Evolutionary conservation across 2,113 vertebrate genomes (phyloP).

Genomic region (Sorex araneus): DNA sequence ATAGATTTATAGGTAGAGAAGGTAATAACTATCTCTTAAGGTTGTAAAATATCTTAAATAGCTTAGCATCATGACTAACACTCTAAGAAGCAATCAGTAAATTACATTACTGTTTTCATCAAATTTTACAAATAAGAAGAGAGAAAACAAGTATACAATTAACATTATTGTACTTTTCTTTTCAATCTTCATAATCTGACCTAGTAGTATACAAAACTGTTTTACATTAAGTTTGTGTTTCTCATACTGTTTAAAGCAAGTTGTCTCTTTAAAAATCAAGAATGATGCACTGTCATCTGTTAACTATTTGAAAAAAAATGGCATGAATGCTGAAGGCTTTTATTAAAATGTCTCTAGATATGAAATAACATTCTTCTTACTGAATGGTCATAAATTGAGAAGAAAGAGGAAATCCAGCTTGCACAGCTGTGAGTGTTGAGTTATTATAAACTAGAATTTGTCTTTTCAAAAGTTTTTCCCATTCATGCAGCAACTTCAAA

Average conservation of each 20-base stretch:
- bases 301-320: slow-evolving; percentile 75
- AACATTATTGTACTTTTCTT: neutral
- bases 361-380: slow-evolving; percentile 74
- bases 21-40: slow-evolving; percentile 19
- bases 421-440: slow-evolving; percentile 55
- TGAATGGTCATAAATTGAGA: slow-evolving; percentile 76
- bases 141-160: neutral
- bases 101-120: slow-evolving; percentile 32
- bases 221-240: slow-evolving; percentile 73
- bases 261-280: slow-evolving; percentile 74
- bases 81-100: slow-evolving; percentile 38
- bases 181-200: slow-evolving; percentile 52
- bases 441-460: slow-evolving; percentile 63
- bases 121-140: slow-evolving; percentile 47
- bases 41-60: slow-evolving; percentile 22
- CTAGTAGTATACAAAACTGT: slow-evolving; percentile 64
- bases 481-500: slow-evolving; percentile 35
- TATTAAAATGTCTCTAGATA: slow-evolving; percentile 82
- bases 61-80: slow-evolving; percentile 3
- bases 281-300: slow-evolving; percentile 78
- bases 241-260: slow-evolving; percentile 71
- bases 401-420: slow-evolving; percentile 63
- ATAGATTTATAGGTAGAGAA: slow-evolving; percentile 19
- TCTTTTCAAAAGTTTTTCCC: slow-evolving; percentile 62
- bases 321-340: slow-evolving; percentile 73